These are phyloP conservation scores for Frieseomelitta varia DNA, from an alignment of 1,140 invertebrate genomes.

Conservation along the genomic window DNA sequence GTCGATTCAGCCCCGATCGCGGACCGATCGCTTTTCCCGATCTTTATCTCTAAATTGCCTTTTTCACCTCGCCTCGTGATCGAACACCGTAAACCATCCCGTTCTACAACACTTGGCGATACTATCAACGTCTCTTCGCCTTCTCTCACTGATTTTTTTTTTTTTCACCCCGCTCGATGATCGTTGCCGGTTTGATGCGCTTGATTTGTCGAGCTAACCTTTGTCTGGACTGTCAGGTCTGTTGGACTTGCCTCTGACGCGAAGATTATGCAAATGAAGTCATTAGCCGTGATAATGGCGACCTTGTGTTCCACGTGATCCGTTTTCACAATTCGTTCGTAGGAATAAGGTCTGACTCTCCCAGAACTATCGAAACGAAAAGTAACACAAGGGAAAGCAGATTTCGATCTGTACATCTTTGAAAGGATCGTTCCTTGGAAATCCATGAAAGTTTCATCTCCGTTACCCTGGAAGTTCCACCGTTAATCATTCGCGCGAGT, in stretches of 20 bases:
- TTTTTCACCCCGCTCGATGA: not conserved
- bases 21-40: conserved; percentile 48
- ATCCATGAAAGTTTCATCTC: too few relatives aligned
- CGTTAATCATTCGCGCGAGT: too few relatives aligned
- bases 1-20: conserved; percentile 11
- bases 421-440: too few relatives aligned
- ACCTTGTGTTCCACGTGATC: conserved; percentile 16
- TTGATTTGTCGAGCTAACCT: not conserved
- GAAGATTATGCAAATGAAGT: conserved; percentile 50
- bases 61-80: conserved; percentile 33
- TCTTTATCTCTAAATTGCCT: conserved; percentile 32
- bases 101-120: not conserved
- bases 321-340: not conserved
- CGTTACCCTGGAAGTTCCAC: too few relatives aligned
- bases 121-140: not conserved
- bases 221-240: too few relatives aligned
- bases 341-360: too few relatives aligned
- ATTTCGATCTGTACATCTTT: too few relatives aligned
- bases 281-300: conserved; percentile 14
- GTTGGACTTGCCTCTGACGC: not conserved
- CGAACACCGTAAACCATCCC: conserved; percentile 16
- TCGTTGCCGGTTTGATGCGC: not conserved
- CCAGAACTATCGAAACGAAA: too few relatives aligned
- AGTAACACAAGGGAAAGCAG: too few relatives aligned
- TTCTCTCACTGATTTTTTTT: not conserved